phyloP scores from a whole-genome alignment of 2,797 vertebrate species.

The Jordanella pulchra region DNA sequence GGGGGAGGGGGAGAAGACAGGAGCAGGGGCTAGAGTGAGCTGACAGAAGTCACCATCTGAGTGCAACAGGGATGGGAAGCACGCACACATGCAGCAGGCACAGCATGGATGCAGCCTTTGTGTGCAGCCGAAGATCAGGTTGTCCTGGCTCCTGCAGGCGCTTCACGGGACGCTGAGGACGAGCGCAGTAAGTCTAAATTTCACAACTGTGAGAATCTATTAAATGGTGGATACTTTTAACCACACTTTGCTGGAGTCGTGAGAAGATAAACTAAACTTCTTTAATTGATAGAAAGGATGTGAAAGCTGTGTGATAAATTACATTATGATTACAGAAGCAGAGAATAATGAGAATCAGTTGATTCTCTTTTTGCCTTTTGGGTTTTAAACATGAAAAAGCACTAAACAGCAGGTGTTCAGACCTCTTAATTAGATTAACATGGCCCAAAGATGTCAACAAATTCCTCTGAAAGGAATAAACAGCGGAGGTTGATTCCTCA shows the following conservation, averaged over 20 bases:
- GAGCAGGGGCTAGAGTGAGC: constrained; percentile 15
- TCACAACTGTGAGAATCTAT: not conserved
- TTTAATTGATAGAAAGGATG: not conserved
- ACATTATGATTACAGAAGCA: not conserved
- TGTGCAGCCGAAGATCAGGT: constrained; percentile 57
- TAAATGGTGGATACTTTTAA: not conserved
- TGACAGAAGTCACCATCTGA: constrained; percentile 50
- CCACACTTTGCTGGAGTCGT: not conserved
- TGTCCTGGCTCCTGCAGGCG: constrained; percentile 51
- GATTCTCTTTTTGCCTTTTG: not conserved
- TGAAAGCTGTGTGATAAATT: not conserved
- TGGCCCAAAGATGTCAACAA: not conserved
- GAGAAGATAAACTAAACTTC: too few species aligned
- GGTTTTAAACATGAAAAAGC: not conserved
- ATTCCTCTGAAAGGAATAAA: not conserved
- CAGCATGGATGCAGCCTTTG: constrained; percentile 56
- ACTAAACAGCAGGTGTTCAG: not conserved
- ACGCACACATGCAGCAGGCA: constrained; percentile 36
- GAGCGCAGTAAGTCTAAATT: constrained; percentile 29
- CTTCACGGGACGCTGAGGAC: constrained; percentile 49
- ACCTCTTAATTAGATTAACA: not conserved
- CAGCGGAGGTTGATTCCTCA: not conserved
- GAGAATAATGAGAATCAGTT: not conserved
- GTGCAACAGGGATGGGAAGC: constrained; percentile 29
- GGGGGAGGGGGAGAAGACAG: constrained; percentile 37